Evolutionary conservation across 2,797 vertebrate species (phyloP), one percentile per base, ranked within the genome.

Genomic region (Octomys mimax): DNA sequence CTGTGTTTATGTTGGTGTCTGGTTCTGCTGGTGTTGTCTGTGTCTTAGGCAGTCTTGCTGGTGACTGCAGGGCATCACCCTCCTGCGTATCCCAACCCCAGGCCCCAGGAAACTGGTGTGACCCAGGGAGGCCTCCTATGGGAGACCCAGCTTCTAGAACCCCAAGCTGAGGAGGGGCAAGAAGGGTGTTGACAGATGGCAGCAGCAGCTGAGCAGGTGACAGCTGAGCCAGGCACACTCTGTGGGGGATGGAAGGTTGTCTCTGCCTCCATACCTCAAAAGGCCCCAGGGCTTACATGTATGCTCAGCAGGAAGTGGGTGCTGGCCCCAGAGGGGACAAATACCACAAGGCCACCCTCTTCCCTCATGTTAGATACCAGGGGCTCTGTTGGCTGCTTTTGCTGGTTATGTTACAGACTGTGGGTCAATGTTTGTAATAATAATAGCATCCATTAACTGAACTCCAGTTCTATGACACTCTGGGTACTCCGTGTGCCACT

Each of bases 161-260:
- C 94, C 91, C 81, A 94, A 54, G 91, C 70, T 62, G 71, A 95
- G 85, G 66, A 96, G 93, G 82, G 71, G 31, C 59, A 78, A 94
- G 64, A 94, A 80, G 54, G 96, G 75, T 92, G 83, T 79, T 93
- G 92, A 97, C 97, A 97, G 97, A 96, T 71, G 39, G 92, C 36
- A 22, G 78, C 46, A 42, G 87, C 96, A 98, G 97, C 97, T 97
- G 97, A 97, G 94, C 96, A 96, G 97, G 96, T 96, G 96, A 97
- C 97, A 97, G 97, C 95, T 98, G 97, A 97, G 62, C 85, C 71
- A 78, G 91, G 75, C 91, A 6, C n/a, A 54, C 22, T 73, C 18
- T 0, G 7, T 71, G 84, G 81, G 73, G 85, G 78, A 68, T 14
- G 19, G 94, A 91, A 89, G 79, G 46, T 52, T 80, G 39, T 24